Evolutionary conservation across 2,888 invertebrate genomes (phyloP).

Genomic region (Hydriomena furcata): DNA sequence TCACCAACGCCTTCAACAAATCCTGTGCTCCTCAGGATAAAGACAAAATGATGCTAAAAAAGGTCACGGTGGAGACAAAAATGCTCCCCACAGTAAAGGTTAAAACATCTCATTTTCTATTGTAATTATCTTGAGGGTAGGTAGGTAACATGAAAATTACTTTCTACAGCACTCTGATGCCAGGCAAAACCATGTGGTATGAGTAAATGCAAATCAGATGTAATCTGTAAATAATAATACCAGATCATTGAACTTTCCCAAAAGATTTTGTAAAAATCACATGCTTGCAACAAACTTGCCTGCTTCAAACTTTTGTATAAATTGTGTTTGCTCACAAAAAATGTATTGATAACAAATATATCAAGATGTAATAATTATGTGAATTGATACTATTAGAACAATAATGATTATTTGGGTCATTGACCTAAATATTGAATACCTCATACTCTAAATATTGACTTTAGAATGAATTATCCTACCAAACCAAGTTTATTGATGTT

Average conservation of each 20-base stretch:
- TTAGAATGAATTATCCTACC: neutral
- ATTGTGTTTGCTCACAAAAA: too few relatives aligned
- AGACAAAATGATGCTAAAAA: conserved; percentile 71
- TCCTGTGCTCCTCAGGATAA: conserved; percentile 63
- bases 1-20: conserved; percentile 88
- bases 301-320: neutral
- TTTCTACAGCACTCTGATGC: neutral
- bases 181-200: conserved; percentile 13
- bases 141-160: neutral
- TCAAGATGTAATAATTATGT: too few relatives aligned
- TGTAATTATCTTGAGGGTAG: conserved; percentile 45
- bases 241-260: conserved; percentile 67
- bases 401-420: too few relatives aligned
- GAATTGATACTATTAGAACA: too few relatives aligned
- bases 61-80: conserved; percentile 79
- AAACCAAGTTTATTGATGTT: too few relatives aligned
- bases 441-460: conserved; percentile 5
- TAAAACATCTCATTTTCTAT: conserved; percentile 31
- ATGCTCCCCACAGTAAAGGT: conserved; percentile 77
- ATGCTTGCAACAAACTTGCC: conserved; percentile 5
- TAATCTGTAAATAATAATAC: conserved; percentile 5
- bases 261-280: conserved; percentile 32
- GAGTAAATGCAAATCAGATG: conserved; percentile 4
- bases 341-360: too few relatives aligned
- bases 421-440: too few relatives aligned